These are phyloP conservation scores for Ernsta delagoae DNA, from an alignment of 2,888 invertebrate genomes.

Conservation along the genomic window DNA sequence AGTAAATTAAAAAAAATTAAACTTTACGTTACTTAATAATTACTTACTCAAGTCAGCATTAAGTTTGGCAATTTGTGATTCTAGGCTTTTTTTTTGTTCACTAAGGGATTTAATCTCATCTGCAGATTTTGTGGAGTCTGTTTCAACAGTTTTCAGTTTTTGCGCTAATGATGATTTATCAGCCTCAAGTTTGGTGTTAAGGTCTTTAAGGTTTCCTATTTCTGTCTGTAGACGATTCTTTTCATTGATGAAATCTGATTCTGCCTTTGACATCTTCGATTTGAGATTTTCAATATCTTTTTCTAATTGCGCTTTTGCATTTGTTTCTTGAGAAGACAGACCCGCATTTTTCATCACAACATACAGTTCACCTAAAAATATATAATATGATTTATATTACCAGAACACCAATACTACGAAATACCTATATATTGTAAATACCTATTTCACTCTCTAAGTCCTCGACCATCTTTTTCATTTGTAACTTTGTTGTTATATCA, in stretches of 20 bases:
- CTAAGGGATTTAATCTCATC: slow-evolving; percentile 83
- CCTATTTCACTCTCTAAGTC: slow-evolving; percentile 95
- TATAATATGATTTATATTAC: not conserved
- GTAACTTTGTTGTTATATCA: slow-evolving; percentile 89
- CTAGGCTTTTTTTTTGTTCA: slow-evolving; percentile 87
- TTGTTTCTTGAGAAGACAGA: slow-evolving; percentile 77
- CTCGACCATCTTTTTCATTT: slow-evolving; percentile 92
- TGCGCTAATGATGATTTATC: slow-evolving; percentile 70
- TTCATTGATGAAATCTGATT: slow-evolving; percentile 81
- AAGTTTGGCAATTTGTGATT: slow-evolving; percentile 84
- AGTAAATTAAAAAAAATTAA: not conserved
- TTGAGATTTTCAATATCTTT: slow-evolving; percentile 83
- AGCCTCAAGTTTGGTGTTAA: slow-evolving; percentile 73
- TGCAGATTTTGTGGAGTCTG: slow-evolving; percentile 66
- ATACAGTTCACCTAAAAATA: slow-evolving; percentile 81
- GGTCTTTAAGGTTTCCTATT: slow-evolving; percentile 80
- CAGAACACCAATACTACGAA: not conserved
- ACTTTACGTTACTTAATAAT: not conserved
- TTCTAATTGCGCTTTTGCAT: slow-evolving; percentile 72
- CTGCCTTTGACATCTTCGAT: slow-evolving; percentile 76
- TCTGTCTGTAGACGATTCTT: slow-evolving; percentile 79
- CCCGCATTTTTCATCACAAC: slow-evolving; percentile 86
- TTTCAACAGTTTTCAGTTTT: slow-evolving; percentile 67
- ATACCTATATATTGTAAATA: slow-evolving; percentile 51
- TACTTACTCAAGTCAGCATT: slow-evolving; percentile 85